These are phyloP conservation scores for Menidia menidia DNA, from an alignment of 2,797 vertebrate genomes.

Conservation along the genomic window DNA sequence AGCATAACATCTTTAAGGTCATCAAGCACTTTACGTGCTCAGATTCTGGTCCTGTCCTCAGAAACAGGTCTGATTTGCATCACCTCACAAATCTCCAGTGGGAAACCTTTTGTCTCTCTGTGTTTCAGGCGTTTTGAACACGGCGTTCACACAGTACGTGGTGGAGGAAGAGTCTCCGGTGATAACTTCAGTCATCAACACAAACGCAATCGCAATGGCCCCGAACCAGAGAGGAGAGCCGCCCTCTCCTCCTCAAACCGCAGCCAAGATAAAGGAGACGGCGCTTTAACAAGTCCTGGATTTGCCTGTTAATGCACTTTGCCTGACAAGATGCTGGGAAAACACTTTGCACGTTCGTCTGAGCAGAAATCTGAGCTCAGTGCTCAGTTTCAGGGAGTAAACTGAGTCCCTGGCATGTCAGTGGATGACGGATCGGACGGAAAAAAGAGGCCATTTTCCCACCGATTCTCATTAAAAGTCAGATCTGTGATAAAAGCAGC, in stretches of 20 bases:
- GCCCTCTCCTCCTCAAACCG: constrained; percentile 15
- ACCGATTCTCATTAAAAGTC: background rate
- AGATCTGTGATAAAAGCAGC: background rate
- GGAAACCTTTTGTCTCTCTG: constrained; percentile 13
- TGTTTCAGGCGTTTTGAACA: constrained; percentile 71
- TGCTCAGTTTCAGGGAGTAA: too few species aligned
- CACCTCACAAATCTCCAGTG: constrained; percentile 4
- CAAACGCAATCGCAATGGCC: constrained; percentile 1
- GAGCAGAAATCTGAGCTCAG: background rate
- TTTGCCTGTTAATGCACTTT: background rate
- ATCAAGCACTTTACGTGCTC: background rate
- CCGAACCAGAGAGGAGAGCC: constrained; percentile 5
- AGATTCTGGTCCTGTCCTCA: background rate
- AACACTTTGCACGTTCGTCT: background rate
- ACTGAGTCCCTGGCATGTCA: background rate
- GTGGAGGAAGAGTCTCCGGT: constrained; percentile 52
- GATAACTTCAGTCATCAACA: constrained; percentile 60
- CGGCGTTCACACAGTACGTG: constrained; percentile 74
- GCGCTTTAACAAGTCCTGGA: constrained; percentile 60
- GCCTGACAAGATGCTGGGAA: background rate
- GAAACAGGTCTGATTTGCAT: background rate
- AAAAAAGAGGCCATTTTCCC: background rate
- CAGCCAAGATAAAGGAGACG: constrained; percentile 74
- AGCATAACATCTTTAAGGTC: background rate
- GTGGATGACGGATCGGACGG: background rate